These are phyloP conservation scores for Pholis gunnellus DNA, from an alignment of 2,113 vertebrate genomes.

Conservation along the genomic window DNA sequence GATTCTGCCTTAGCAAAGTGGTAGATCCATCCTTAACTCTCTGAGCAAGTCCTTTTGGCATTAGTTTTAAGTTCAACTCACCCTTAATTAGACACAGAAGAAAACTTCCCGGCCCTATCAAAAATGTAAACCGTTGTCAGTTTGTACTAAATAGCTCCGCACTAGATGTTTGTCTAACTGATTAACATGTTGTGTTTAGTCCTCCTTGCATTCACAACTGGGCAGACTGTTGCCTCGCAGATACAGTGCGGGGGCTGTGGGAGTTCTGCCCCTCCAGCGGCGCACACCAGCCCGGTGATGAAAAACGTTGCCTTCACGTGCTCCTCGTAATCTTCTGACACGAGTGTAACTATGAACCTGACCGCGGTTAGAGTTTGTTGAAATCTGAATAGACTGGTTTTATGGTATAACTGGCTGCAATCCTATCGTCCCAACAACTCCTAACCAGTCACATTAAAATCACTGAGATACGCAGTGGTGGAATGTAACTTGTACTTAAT, in stretches of 20 bases:
- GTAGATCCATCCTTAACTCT: slow-evolving; percentile 32
- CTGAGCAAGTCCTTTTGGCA: neutral
- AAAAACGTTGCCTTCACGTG: slow-evolving; percentile 63
- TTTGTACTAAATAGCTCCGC: neutral
- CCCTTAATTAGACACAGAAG: slow-evolving; percentile 63
- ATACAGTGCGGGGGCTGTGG: slow-evolving; percentile 14
- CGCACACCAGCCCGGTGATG: slow-evolving; percentile 40
- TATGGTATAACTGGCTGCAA: neutral
- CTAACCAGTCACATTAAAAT: neutral
- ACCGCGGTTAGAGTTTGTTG: neutral
- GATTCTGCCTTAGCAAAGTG: slow-evolving; percentile 44
- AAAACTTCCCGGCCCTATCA: slow-evolving; percentile 45
- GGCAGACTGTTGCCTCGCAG: slow-evolving; percentile 22
- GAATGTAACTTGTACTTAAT: neutral
- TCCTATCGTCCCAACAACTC: neutral
- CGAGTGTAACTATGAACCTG: no score
- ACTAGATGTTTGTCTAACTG: slow-evolving; percentile 18
- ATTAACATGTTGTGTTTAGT: slow-evolving; percentile 25
- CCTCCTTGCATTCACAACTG: slow-evolving; percentile 46
- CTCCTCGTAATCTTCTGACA: slow-evolving; percentile 38
- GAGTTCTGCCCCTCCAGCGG: slow-evolving; percentile 60
- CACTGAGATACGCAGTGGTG: no score
- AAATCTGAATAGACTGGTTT: neutral
- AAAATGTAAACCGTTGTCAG: neutral
- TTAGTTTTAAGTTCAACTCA: slow-evolving; percentile 60